Evolutionary conservation across 2,888 invertebrate genomes (phyloP), one percentile per base, ranked within the genome.

Genomic region (Entomobrya proxima): DNA sequence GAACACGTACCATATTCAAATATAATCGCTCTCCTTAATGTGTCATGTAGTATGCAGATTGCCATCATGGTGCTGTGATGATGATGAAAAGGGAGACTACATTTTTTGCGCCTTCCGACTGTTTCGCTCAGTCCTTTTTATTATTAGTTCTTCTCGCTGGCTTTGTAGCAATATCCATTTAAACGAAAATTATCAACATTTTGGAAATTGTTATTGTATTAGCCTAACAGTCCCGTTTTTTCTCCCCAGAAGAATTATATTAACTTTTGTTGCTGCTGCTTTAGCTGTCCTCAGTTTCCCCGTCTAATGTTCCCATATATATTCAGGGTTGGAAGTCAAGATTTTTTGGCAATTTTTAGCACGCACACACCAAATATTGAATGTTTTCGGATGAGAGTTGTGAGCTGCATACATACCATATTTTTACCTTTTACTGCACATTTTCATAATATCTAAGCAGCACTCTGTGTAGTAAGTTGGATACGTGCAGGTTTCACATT

Each of bases 311-410:
- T 27, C 76, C 82, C 77, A 85, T 87, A 52, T 86, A 74, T 86
- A 86, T 86, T 86, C 86, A 74, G 64, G 50, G 40, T 69, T 69
- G 27, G 47, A 44, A 47, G 52, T 82, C 47, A 69, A 76, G 81
- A 81, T 81, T 86, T 84, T 80, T 80, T 87, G 80, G 81, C 85
- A 55, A 87, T 84, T 87, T 87, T 87, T 87, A 85, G 87, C 87
- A 87, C 87, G 87, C 76, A 87, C 86, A 76, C 81, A 55, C 76
- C 44, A 35, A 75, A 76, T 83, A 83, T 83, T 83, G 76, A 61
- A 83, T 83, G 81, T 82, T 82, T 82, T 75, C 35, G 76, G 47
- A 83, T 76, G 83, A 50, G 76, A 67, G 76, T 61, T 81, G 76
- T 76, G 83, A 75, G 76, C 67, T 40, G 83, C 64, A 83, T 83